phyloP scores from a whole-genome alignment of 1,140 invertebrate species.

The Neotoxoptera formosana region DNA sequence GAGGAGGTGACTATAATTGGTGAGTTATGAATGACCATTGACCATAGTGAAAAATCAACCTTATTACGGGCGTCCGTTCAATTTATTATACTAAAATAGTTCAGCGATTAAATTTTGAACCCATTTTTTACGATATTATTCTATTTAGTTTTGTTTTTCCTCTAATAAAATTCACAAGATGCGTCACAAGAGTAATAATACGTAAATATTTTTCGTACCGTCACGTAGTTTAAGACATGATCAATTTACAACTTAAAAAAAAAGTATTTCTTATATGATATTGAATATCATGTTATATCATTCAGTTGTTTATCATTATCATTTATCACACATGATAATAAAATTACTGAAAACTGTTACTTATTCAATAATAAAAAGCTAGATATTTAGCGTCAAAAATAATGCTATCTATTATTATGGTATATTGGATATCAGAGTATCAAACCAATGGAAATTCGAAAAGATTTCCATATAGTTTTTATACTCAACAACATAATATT shows the following conservation, averaged over 20 bases:
- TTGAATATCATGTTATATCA: background rate
- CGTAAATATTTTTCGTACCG: background rate
- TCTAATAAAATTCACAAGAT: background rate
- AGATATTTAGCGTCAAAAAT: background rate
- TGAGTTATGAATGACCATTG: background rate
- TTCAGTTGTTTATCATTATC: background rate
- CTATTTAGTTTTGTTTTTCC: background rate
- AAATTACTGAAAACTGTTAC: background rate
- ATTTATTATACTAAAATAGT: background rate
- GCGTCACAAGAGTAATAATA: background rate
- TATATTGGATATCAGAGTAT: background rate
- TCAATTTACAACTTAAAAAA: background rate
- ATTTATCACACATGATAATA: background rate
- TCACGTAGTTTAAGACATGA: background rate
- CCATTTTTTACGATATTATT: background rate
- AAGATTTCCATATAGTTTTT: background rate
- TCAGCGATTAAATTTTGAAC: background rate
- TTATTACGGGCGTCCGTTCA: background rate
- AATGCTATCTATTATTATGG: background rate
- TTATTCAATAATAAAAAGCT: background rate
- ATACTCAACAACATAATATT: background rate
- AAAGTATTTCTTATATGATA: background rate
- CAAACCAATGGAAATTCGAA: background rate
- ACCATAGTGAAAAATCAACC: background rate
- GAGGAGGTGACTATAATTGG: background rate